Evolutionary conservation across 2,797 vertebrate genomes (phyloP), one percentile per base, ranked within the genome.

Genomic region (Poeciliopsis infans): DNA sequence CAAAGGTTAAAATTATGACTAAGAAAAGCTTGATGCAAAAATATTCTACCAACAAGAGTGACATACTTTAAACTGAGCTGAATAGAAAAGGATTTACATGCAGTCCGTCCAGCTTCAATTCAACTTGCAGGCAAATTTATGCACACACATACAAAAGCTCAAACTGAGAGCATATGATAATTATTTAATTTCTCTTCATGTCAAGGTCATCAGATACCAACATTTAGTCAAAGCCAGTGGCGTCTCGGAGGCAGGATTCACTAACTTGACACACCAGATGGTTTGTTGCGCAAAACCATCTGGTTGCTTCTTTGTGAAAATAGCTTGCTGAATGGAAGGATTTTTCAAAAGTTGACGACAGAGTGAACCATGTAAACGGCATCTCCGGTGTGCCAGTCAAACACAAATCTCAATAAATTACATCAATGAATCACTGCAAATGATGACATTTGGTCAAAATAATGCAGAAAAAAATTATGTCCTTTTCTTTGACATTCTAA

Each of bases 11-110:
- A 72, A 74, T 81, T 72, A 76, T 39, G 76, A 66, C 7, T 2
- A 5, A 75, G 68, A 70, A 8, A 49, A 66, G 75, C 76, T 72
- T 64, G 78, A 86, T 76, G 86, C 80, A 86, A 84, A 61, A 61
- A 61, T 18, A 18, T 13, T 61, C 2, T 61, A 2, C 28, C 13
- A 33, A 61, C 3, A 61, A 33, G 28, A 61, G 0, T 6, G 12
- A 31, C 31, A 15, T 15, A 33, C 57, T 0, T 15, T 59, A 1
- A 59, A 59, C 57, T 13, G 28, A 59, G n/a, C 57, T 59, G 53
- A n/a, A 53, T 57, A 59, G 28, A 59, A 59, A 59, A 28, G n/a
- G 57, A 18, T 64, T 64, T 20, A 20, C 16, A 66, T 36, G 7
- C 1, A 36, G 61, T 36, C 10, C 7, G 13, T 61, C 28, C 16